Conservation (phyloP, 1,140 invertebrate species). For the Arion vulgaris region DNA sequence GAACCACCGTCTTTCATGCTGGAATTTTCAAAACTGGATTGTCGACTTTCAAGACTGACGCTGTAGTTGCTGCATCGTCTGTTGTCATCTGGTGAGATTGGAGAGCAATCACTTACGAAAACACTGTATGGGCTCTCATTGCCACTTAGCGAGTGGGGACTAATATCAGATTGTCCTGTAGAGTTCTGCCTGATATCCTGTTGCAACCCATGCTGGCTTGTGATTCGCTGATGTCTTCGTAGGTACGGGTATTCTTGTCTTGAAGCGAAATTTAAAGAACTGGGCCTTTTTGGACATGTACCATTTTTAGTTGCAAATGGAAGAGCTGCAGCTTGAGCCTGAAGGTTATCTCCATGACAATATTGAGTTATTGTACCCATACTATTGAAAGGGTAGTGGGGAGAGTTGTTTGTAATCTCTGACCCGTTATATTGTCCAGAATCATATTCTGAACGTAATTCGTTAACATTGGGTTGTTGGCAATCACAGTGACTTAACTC, state of each 20-base stretch:
- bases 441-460: not conserved
- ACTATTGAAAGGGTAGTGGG: not conserved
- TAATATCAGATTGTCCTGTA: not conserved
- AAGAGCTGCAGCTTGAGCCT: too few species aligned
- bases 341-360: too few species aligned
- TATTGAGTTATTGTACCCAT: not conserved
- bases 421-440: not conserved
- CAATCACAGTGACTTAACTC: too few species aligned
- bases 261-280: too few species aligned
- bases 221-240: too few species aligned
- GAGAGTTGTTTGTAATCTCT: not conserved
- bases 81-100: too few species aligned
- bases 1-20: too few species aligned
- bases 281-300: too few species aligned
- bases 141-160: not conserved
- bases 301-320: too few species aligned
- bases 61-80: not conserved
- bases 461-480: too few species aligned
- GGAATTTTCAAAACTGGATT: not conserved
- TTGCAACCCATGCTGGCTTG: too few species aligned
- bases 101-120: not conserved
- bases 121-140: not conserved
- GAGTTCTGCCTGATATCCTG: not conserved
- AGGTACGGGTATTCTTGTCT: too few species aligned
- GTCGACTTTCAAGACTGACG: not conserved